A percentile compares a stretch with the other conserved stretches of the same genome.
These are phyloP conservation scores for Micromussa lordhowensis DNA, from an alignment of 92 coral and sea anemone genomes.

Conservation along the genomic window DNA sequence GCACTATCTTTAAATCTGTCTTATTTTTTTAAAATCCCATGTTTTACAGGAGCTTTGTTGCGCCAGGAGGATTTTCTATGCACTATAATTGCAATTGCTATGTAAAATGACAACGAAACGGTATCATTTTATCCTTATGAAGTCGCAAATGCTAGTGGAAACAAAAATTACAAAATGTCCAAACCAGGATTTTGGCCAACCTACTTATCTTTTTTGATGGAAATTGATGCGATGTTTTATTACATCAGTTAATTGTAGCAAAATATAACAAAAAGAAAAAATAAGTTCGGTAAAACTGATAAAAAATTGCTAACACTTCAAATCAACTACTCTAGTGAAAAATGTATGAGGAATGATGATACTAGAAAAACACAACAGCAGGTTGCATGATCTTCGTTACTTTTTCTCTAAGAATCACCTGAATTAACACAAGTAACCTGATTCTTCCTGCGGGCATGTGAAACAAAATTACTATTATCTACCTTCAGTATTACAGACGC, in stretches of 20 bases:
- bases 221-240: neutral
- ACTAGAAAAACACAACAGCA: neutral
- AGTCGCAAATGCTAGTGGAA: neutral
- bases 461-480: neutral
- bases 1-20: neutral
- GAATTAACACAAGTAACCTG: neutral
- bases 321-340: neutral
- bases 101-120: neutral
- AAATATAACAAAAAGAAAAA: neutral
- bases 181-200: neutral
- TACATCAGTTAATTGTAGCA: neutral
- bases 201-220: neutral
- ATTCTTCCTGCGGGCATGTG: neutral
- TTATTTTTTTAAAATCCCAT: neutral
- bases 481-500: neutral
- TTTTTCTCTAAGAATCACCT: neutral
- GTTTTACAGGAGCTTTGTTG: neutral
- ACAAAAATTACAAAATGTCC: neutral
- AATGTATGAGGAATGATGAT: neutral
- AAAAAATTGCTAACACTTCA: neutral
- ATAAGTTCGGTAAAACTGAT: neutral
- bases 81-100: neutral
- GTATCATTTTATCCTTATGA: neutral
- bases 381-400: neutral
- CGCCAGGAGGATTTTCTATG: neutral